A percentile compares a stretch with the other conserved stretches of the same genome.
Evolutionary conservation across 1,140 invertebrate genomes (phyloP).

Genomic region (Drosophila leontia): DNA sequence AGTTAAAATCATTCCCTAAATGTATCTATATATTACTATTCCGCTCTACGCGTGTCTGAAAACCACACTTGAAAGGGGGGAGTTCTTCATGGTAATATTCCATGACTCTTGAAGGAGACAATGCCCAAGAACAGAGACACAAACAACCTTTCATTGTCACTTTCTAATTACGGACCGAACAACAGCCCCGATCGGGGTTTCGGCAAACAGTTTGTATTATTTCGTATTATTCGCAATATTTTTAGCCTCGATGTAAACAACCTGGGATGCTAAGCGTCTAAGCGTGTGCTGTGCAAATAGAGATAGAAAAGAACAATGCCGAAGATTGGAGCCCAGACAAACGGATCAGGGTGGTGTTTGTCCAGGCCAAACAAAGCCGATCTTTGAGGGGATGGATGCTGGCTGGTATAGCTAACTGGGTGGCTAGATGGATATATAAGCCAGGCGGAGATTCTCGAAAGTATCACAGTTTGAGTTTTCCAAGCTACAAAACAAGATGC

Average conservation of each 20-base stretch:
- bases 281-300: constrained; percentile 2
- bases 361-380: neutral
- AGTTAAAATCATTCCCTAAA: too few relatives aligned
- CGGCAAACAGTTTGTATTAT: neutral
- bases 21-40: neutral
- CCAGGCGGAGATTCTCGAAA: neutral
- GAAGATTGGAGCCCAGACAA: neutral
- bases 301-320: neutral
- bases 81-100: neutral
- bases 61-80: neutral
- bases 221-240: constrained; percentile 1
- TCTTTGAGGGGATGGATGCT: constrained; percentile 1
- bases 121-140: neutral
- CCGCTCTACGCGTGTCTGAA: neutral
- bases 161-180: neutral
- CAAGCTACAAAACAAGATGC: constrained; percentile 1
- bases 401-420: neutral
- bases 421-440: neutral
- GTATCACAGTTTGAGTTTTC: neutral
- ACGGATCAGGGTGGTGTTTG: neutral
- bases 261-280: neutral
- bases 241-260: neutral
- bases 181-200: neutral
- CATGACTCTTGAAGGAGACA: neutral
- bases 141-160: neutral